phyloP scores from a whole-genome alignment of 2,888 invertebrate species.

The Arrhopalites spinosus region DNA sequence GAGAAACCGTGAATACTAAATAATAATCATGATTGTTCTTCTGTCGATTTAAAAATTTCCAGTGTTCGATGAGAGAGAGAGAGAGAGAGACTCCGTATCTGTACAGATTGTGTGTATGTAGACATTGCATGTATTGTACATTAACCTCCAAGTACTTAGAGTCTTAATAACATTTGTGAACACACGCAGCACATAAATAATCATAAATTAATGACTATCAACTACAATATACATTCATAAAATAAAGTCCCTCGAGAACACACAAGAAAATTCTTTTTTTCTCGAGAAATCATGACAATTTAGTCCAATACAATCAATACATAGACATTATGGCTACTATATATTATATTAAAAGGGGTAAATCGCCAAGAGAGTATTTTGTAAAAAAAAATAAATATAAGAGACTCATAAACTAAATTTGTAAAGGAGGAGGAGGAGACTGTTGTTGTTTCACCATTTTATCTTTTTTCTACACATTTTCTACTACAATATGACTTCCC shows the following conservation, averaged over 20 bases:
- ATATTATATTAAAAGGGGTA: too few species aligned
- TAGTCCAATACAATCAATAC: too few species aligned
- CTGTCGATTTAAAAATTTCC: conserved; percentile 24
- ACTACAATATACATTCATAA: background rate
- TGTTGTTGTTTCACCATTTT: background rate
- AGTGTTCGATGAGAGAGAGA: background rate
- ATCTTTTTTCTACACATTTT: background rate
- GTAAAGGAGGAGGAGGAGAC: too few species aligned
- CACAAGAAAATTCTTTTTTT: background rate
- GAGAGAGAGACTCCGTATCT: background rate
- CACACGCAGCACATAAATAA: conserved; percentile 28
- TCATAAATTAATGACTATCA: conserved; percentile 28
- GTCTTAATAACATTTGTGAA: conserved; percentile 9
- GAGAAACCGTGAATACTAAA: conserved; percentile 31
- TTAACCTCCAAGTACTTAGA: conserved; percentile 11
- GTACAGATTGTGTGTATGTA: background rate
- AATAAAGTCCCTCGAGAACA: background rate
- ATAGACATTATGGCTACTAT: too few species aligned
- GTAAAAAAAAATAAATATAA: too few species aligned
- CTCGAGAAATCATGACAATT: too few species aligned
- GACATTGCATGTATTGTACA: background rate
- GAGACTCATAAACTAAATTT: too few species aligned
- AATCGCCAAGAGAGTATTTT: too few species aligned
- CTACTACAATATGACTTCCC: background rate
- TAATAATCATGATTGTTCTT: conserved; percentile 13